Evolutionary conservation across 2,113 vertebrate genomes (phyloP).

Genomic region (Spea bombifrons): DNA sequence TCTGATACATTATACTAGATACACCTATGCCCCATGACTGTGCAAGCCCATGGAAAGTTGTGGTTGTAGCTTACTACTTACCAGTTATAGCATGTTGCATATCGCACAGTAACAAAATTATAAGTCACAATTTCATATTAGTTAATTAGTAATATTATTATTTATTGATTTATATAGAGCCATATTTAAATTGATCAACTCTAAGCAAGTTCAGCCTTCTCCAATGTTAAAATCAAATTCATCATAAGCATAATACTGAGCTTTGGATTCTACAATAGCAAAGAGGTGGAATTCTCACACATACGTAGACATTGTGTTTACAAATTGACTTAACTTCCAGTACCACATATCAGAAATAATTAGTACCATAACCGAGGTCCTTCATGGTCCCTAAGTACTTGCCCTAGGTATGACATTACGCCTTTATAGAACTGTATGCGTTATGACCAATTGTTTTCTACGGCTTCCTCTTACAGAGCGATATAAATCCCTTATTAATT

Average conservation of each 20-base stretch:
- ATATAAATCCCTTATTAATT: conserved; percentile 31
- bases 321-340: not conserved
- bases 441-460: conserved; percentile 28
- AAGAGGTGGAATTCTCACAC: not conserved
- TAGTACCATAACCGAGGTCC: conserved; percentile 1
- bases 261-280: not conserved
- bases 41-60: too few relatives aligned
- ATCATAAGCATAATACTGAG: not conserved
- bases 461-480: conserved; percentile 12
- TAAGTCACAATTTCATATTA: too few relatives aligned
- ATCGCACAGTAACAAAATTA: too few relatives aligned
- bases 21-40: too few relatives aligned
- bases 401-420: conserved; percentile 4
- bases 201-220: too few relatives aligned
- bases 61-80: too few relatives aligned
- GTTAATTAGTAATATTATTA: too few relatives aligned
- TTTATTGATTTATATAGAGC: too few relatives aligned
- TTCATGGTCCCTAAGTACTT: conserved; percentile 15
- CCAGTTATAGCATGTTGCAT: too few relatives aligned
- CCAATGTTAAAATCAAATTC: too few relatives aligned
- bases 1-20: too few relatives aligned
- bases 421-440: conserved; percentile 17
- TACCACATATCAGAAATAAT: conserved; percentile 1
- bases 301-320: not conserved
- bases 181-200: too few relatives aligned